These are phyloP conservation scores for Drosophila sproati DNA, from an alignment of 1,140 invertebrate species.

Conservation along the genomic window DNA sequence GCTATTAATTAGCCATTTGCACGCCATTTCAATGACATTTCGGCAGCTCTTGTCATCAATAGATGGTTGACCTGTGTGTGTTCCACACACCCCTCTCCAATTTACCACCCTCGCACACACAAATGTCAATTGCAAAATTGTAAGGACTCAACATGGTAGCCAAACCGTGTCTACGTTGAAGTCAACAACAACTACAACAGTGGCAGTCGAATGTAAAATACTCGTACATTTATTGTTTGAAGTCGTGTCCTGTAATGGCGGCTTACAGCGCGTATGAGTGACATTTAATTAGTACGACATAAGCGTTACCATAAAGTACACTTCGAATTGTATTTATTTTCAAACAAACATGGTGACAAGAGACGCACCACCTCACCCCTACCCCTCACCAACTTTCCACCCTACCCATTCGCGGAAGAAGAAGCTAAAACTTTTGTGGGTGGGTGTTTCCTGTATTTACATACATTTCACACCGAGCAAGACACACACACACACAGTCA, in stretches of 20 bases:
- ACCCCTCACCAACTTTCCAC: background rate
- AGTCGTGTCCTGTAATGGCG: constrained; percentile 16
- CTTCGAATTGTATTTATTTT: constrained; percentile 70
- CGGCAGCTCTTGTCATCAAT: constrained; percentile 39
- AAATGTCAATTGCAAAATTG: constrained; percentile 45
- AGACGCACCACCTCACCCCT: background rate
- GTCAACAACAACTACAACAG: constrained; percentile 2
- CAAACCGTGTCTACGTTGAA: background rate
- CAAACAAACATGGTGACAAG: constrained; percentile 55
- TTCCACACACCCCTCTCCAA: background rate
- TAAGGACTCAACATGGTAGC: background rate
- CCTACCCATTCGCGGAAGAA: background rate
- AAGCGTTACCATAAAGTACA: constrained; percentile 66
- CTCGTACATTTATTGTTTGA: constrained; percentile 45
- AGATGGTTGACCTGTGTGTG: constrained; percentile 8
- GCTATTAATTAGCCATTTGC: constrained; percentile 65
- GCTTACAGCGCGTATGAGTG: constrained; percentile 61
- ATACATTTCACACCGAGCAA: constrained; percentile 57
- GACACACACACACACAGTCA: constrained; percentile 23
- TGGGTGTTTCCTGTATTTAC: constrained; percentile 51
- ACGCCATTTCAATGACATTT: constrained; percentile 60
- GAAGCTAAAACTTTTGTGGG: constrained; percentile 36
- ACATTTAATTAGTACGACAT: constrained; percentile 70
- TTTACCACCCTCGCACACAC: background rate
- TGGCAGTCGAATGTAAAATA: constrained; percentile 23